These are phyloP conservation scores for Xenus cinereus DNA, from an alignment of 2,113 vertebrate species.

Conservation along the genomic window DNA sequence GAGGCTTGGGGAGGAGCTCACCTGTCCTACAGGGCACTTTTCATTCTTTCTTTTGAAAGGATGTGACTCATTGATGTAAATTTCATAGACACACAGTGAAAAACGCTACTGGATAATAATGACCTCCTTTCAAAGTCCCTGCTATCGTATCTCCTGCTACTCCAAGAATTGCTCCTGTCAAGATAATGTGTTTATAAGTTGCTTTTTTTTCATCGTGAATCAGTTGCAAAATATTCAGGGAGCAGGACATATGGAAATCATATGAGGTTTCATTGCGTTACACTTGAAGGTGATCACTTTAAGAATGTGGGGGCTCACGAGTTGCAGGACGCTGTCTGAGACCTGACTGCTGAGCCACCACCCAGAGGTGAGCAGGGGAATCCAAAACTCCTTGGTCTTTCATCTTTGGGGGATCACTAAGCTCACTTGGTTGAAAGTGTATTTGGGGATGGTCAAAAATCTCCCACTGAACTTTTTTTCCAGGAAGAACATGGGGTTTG, in stretches of 20 bases:
- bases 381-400: background rate
- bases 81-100: background rate
- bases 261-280: conserved; percentile 3
- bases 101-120: background rate
- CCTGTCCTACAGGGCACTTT: conserved; percentile 48
- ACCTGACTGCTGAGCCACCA: background rate
- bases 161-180: conserved; percentile 31
- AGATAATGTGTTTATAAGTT: conserved; percentile 32
- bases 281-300: conserved; percentile 3
- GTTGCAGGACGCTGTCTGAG: background rate
- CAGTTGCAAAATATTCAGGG: conserved; percentile 29
- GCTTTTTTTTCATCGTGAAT: background rate
- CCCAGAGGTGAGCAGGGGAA: background rate
- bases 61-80: conserved; percentile 16
- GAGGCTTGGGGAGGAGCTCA: conserved; percentile 29
- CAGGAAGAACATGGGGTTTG: background rate
- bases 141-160: background rate
- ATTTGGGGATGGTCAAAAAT: background rate
- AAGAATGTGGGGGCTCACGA: rapidly evolving
- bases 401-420: background rate
- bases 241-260: conserved; percentile 48
- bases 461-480: background rate
- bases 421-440: background rate
- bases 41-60: background rate
- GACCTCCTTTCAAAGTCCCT: conserved; percentile 6